Base-by-base conservation (phyloP, 2,113 vertebrate genomes). In the Nibea albiflora region DNA sequence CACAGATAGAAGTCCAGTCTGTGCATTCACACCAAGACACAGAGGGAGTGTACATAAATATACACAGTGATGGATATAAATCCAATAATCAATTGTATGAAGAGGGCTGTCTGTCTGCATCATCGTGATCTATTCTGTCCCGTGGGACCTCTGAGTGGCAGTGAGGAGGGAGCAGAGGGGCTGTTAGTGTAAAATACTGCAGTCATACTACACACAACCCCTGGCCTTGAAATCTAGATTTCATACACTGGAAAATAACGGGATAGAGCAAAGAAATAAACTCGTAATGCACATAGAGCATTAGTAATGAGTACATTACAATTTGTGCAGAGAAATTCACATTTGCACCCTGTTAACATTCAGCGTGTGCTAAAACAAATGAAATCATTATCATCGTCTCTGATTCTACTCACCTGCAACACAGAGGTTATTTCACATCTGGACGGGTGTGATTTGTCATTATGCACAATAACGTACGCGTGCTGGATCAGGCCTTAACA, bases 41-140 rank as follows among this genome's bases (percentile, higher is more conserved):
- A 15, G 58, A 70, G 67, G 67, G 72, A 44, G 70, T 9, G 11
- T 11, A 2, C 67, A 46, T 60, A 72, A 69, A 83, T 75, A 42
- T 70, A 65, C 68, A 67, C 20, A n/a, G 70, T 85, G 82, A 90
- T 85, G 76, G 85, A 89, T 81, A 86, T 53, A 58, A 87, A 87
- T 82, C 69, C 77, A 82, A 78, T 85, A 88, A 90, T 92, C 89
- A 89, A 82, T 90, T 49, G 58, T 54, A 49, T 71, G 75, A 78
- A 24, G 12, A 81, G 77, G 63, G 62, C 83, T 81, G 88, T 85
- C 76, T 77, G 84, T 83, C 78, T 86, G 83, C 65, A 67, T 85
- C 63, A 74, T 70, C 52, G 66, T 82, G 84, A 91, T 89, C 75
- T 78, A 52, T 85, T 74, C 35, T 76, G 76, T 88, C 89, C 79